Conservation (phyloP, 2,113 vertebrate species). For the Syngnathus scovelli region DNA sequence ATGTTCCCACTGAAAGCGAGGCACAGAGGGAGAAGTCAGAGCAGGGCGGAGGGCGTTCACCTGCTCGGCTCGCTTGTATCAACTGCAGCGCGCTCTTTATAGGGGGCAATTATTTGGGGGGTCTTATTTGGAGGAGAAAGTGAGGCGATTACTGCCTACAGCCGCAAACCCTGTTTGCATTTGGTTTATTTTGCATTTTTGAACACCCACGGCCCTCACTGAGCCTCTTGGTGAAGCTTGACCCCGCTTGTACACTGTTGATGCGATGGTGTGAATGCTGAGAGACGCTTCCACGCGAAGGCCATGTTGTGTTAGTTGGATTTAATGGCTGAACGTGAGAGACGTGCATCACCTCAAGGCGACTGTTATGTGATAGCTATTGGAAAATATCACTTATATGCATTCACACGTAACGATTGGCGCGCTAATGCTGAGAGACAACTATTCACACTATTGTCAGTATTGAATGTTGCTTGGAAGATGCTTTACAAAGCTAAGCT, state of each 20-base stretch:
- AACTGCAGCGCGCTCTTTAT: not conserved
- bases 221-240: slow-evolving; percentile 38
- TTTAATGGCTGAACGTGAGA: not conserved
- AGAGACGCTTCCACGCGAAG: not conserved
- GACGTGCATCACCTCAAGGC: not conserved
- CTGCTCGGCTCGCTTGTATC: slow-evolving; percentile 30
- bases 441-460: not conserved
- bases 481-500: too few species aligned
- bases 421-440: not conserved
- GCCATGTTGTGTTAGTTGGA: not conserved
- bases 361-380: not conserved
- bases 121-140: slow-evolving; percentile 22
- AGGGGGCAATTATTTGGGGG: not conserved
- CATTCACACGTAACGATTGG: not conserved
- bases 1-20: slow-evolving; percentile 40
- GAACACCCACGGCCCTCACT: slow-evolving; percentile 27
- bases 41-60: slow-evolving; percentile 41
- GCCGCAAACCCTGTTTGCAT: slow-evolving; percentile 11
- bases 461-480: too few species aligned
- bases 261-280: slow-evolving; percentile 26
- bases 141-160: slow-evolving; percentile 23
- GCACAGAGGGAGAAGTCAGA: slow-evolving; percentile 57
- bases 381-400: too few species aligned
- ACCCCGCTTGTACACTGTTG: slow-evolving; percentile 45
- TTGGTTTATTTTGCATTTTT: slow-evolving; percentile 24